phyloP scores from a whole-genome alignment of 2,888 invertebrate genomes.

The Agrochola macilenta region DNA sequence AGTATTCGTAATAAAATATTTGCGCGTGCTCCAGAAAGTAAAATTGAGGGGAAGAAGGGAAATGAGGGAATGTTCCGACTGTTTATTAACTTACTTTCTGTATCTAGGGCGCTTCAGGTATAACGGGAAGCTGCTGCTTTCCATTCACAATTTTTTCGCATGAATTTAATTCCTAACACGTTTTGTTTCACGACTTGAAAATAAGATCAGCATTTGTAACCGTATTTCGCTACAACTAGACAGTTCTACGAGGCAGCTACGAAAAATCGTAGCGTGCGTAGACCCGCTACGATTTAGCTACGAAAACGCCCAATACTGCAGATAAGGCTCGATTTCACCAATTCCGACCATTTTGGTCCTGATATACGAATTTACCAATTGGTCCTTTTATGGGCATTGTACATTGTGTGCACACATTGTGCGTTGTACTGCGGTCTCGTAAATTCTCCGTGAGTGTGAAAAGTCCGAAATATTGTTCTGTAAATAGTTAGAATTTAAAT shows the following conservation, averaged over 20 bases:
- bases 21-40: constrained; percentile 57
- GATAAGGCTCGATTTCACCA: constrained; percentile 40
- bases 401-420: constrained; percentile 22
- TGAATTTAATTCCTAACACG: constrained; percentile 25
- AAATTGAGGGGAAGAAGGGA: constrained; percentile 61
- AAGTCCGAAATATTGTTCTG: constrained; percentile 47
- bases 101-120: constrained; percentile 40
- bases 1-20: constrained; percentile 63
- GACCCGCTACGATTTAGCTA: constrained; percentile 59
- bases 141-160: background rate
- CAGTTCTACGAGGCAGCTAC: constrained; percentile 56
- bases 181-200: constrained; percentile 9
- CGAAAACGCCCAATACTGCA: constrained; percentile 40
- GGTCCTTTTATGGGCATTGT: constrained; percentile 42
- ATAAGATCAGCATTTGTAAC: constrained; percentile 27
- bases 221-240: constrained; percentile 22
- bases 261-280: constrained; percentile 59
- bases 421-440: constrained; percentile 53
- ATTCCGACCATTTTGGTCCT: constrained; percentile 45
- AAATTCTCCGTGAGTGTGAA: constrained; percentile 47
- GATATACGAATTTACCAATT: constrained; percentile 54
- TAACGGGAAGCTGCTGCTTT: constrained; percentile 4
- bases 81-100: constrained; percentile 53
- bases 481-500: constrained; percentile 39
- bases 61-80: constrained; percentile 40